Conservation (phyloP, 1,140 invertebrate genomes). For the Laodelphax striatellus region DNA sequence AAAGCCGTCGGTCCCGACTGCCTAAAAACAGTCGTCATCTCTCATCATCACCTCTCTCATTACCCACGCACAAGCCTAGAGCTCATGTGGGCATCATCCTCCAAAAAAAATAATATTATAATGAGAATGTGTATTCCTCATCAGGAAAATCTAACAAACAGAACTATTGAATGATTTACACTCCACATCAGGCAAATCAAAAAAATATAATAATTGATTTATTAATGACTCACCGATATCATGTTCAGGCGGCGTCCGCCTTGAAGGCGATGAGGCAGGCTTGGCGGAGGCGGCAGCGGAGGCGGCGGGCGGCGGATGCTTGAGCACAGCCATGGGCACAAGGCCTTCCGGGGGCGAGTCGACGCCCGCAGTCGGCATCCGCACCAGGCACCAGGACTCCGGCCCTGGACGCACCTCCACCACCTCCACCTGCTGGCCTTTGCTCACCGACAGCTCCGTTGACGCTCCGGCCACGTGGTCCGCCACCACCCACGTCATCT, state of each 20-base stretch:
- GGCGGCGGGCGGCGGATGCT: conserved; percentile 46
- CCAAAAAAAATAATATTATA: no score
- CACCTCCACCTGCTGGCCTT: conserved; percentile 87
- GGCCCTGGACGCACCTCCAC: conserved; percentile 45
- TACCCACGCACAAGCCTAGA: no score
- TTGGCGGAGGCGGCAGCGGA: conserved; percentile 28
- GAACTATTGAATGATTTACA: no score
- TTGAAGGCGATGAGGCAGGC: conserved; percentile 45
- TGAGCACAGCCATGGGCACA: conserved; percentile 69
- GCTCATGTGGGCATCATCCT: no score
- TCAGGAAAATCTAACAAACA: no score
- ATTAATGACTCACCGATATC: conserved; percentile 24
- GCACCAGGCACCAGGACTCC: conserved; percentile 46
- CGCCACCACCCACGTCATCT: conserved; percentile 78
- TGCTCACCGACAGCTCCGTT: conserved; percentile 63
- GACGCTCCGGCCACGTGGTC: conserved; percentile 59
- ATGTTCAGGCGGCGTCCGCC: conserved; percentile 26
- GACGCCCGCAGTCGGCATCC: conserved; percentile 40
- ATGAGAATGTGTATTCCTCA: no score
- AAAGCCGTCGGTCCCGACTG: no score
- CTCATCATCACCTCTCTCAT: no score
- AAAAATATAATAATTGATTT: no score
- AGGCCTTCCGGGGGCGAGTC: conserved; percentile 58
- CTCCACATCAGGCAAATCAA: no score
- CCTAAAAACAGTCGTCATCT: no score